Percentiles rank a stretch among this genome's conserved stretches.
These are phyloP conservation scores for Ciconia boyciana DNA, from an alignment of 2,113 vertebrate genomes.

Conservation along the genomic window DNA sequence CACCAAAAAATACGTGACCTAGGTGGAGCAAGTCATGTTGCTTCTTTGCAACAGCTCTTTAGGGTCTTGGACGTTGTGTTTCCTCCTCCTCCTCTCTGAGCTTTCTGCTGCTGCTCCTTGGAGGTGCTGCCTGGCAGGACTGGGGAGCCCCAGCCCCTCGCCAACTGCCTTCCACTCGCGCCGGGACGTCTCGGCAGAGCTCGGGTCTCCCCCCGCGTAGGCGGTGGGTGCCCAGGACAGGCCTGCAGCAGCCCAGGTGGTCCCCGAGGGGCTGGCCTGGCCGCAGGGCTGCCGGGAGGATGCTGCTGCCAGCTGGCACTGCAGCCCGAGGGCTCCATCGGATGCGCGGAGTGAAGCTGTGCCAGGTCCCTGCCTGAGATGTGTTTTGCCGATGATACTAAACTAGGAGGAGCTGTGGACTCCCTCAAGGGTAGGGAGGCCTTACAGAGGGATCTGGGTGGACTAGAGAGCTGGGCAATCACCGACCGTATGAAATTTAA, in stretches of 20 bases:
- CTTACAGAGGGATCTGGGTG: background rate
- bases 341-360: background rate
- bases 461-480: background rate
- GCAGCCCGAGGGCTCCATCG: accelerated
- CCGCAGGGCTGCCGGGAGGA: background rate
- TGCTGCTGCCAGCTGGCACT: background rate
- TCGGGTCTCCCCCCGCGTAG: accelerated
- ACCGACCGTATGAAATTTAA: background rate
- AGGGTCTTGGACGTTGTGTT: background rate
- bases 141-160: background rate
- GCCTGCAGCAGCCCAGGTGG: background rate
- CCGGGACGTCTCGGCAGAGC: background rate
- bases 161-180: accelerated
- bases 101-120: background rate
- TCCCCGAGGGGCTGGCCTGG: background rate
- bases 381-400: background rate
- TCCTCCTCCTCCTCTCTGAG: background rate
- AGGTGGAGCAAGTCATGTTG: background rate
- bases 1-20: background rate
- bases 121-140: background rate
- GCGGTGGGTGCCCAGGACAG: background rate
- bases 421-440: background rate
- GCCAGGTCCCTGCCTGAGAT: background rate
- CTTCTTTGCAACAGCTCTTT: background rate
- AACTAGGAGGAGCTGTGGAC: background rate